Base-by-base conservation (phyloP, 2,113 vertebrate genomes). In the Corvus cornix region DNA sequence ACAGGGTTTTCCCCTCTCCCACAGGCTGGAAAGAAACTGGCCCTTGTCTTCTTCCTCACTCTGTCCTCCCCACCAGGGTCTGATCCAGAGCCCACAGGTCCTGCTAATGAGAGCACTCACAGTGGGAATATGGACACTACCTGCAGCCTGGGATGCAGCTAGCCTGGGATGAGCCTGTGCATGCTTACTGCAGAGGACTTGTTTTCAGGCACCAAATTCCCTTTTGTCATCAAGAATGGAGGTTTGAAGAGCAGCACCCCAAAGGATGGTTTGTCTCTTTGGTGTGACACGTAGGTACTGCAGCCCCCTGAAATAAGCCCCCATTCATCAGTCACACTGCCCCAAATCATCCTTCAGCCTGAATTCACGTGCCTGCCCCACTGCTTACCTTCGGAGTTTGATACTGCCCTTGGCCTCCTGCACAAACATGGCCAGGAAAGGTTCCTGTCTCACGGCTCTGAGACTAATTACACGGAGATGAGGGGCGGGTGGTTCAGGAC, bases 381-480 rank as follows among this genome's bases (percentile, higher is more conserved):
- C n/a, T 53, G 22, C 75, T 73, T 16, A 21, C 51, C 30, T 62
- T 53, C 51, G 21, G 27, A 13, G 33, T 56, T 51, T 30, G 37
- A 44, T 8, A 43, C 6, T 49, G 56, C 63, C 63, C 39, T 90
- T 87, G 22, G 16, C 55, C 75, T 91, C 74, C 91, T 83, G 28
- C 53, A 69, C 52, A 93, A 66, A 93, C 77, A 67, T 10, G 6
- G 70, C 64, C 59, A 84, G 91, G 49, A 48, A 55, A 95, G 52
- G 53, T 27, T 93, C 92, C 66, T 74, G 27, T 80, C 91, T 92
- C 16, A 2, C 27, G n/a, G 66, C 84, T 87, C 88, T 84, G 89
- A 91, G 33, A 46, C 64, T 96, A 93, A 97, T 90, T 93, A 86
- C 79, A 73, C 9, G 48, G 85, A 85, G 75, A 75, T 30, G 37